Base-by-base conservation (phyloP, 2,888 invertebrate genomes). In the Idaea aversata region DNA sequence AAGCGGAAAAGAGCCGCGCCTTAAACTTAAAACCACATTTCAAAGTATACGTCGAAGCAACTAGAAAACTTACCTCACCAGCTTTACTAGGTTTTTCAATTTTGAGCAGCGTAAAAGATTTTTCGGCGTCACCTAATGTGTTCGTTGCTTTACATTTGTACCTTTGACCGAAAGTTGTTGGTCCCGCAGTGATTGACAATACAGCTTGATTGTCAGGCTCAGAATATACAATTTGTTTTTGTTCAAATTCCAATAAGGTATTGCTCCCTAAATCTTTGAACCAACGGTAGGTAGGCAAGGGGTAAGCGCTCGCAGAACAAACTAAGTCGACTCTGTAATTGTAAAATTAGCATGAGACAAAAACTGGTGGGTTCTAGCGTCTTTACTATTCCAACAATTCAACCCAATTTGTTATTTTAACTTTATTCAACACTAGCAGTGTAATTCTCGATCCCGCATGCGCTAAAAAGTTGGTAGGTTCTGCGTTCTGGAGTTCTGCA, bases 91-190 rank as follows among this genome's bases (percentile, higher is more conserved):
- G 91, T 62, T 75, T 80, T 34, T 79, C 81, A 62, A 83, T 71
- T 70, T 81, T 81, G 34, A 81, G 35, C 62, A 91, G 58, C 15
- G 68, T 68, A 66, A 85, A 88, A 34, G 72, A 72, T 70, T 83
- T 83, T 0, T 81, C 80, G 4, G 79, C 66, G 0, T 72, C 75
- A 0, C 91, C 91, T 59, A 80, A 73, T 3, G 74, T 70, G 63
- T 91, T 91, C 3, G 72, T 80, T 0, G 87, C 90, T 63, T 78
- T 72, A 68, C 91, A 91, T 63, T 77, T 82, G 61, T 81, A 90
- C 60, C 68, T 81, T 61, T 84, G 77, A 0, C 79, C 83, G 59
- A 84, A 85, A 1, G 80, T 80, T 0, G 83, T 71, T 1, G 78
- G 72, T 63, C 82, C 81, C 0, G 84, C 86, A 6, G 71, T 72